A percentile compares a stretch with the other conserved stretches of the same genome.
Evolutionary conservation across 1,140 invertebrate species (phyloP).

Genomic region (Drosophila obscura): DNA sequence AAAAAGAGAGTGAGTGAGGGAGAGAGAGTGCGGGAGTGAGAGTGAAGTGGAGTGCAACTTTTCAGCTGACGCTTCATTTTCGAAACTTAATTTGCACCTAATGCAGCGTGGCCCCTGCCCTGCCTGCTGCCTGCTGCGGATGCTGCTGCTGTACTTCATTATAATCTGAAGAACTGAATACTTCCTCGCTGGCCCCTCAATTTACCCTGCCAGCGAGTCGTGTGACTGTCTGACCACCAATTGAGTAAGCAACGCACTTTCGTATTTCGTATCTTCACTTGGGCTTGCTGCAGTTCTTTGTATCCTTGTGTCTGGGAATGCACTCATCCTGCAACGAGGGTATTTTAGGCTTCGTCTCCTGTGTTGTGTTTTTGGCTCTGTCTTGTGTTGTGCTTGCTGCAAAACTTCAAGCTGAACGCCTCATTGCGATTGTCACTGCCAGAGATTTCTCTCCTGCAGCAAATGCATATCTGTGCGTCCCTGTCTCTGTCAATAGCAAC

Average conservation of each 20-base stretch:
- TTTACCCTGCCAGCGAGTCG: no score
- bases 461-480: background rate
- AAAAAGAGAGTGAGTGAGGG: background rate
- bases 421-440: constrained; percentile 69
- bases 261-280: no score
- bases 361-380: constrained; percentile 13
- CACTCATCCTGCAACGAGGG: background rate
- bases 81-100: constrained; percentile 66
- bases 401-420: constrained; percentile 72
- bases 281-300: no score
- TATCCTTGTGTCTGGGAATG: no score
- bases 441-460: constrained; percentile 34
- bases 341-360: constrained; percentile 7
- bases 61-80: constrained; percentile 46
- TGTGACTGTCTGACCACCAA: no score
- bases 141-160: constrained; percentile 45
- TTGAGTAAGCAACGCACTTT: no score
- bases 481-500: constrained; percentile 22
- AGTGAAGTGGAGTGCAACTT: constrained; percentile 21
- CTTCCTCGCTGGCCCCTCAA: constrained; percentile 5
- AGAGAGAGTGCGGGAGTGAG: background rate
- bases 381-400: constrained; percentile 45
- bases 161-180: constrained; percentile 59
- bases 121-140: background rate
- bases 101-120: constrained; percentile 35